Conservation (phyloP, 2,888 invertebrate species). For the Watsonalla binaria region DNA sequence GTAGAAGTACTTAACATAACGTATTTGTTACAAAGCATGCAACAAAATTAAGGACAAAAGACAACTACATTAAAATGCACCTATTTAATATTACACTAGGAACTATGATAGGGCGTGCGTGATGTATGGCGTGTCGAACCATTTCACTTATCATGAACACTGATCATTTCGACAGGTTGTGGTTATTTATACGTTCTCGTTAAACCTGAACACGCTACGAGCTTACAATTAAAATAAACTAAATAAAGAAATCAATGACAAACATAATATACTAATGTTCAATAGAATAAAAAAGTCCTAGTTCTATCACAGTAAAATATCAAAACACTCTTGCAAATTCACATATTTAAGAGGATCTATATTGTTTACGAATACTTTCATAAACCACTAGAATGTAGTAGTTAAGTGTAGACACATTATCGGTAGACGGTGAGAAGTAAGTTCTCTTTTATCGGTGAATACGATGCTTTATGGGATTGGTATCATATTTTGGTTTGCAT, state of each 20-base stretch:
- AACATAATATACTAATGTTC: constrained; percentile 6
- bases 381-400: neutral
- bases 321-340: constrained; percentile 40
- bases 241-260: constrained; percentile 13
- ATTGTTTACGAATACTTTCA: neutral
- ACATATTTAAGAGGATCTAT: constrained; percentile 7
- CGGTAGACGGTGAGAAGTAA: too few species aligned
- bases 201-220: neutral
- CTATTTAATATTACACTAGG: constrained; percentile 60
- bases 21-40: constrained; percentile 22
- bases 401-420: neutral
- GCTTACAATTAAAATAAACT: constrained; percentile 4
- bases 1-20: constrained; percentile 13
- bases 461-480: too few species aligned
- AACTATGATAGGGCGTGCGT: constrained; percentile 45
- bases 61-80: constrained; percentile 63
- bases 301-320: constrained; percentile 76
- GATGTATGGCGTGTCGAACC: constrained; percentile 18
- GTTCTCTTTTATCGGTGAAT: too few species aligned
- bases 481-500: too few species aligned
- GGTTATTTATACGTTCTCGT: neutral
- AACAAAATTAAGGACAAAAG: constrained; percentile 28
- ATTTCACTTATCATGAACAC: neutral
- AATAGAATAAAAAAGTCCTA: constrained; percentile 51
- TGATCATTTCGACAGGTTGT: neutral